phyloP scores from a whole-genome alignment of 2,797 vertebrate species.

The Rhabdomys pumilio region DNA sequence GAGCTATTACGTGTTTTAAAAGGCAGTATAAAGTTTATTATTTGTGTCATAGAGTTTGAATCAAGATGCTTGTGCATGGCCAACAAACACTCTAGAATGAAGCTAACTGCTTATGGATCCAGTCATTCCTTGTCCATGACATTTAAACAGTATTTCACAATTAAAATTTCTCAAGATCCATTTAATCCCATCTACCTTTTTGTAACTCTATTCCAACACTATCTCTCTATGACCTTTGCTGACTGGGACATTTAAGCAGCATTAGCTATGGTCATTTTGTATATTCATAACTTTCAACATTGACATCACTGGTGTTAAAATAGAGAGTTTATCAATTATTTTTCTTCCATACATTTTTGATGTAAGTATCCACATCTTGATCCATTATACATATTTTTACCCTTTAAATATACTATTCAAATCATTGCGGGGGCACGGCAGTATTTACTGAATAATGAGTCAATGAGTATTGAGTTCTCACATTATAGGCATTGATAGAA shows the following conservation, averaged over 20 bases:
- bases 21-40: neutral
- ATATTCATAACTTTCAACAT: neutral
- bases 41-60: neutral
- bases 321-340: neutral
- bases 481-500: neutral
- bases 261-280: neutral
- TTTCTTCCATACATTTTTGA: constrained; percentile 23
- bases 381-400: neutral
- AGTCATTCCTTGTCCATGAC: neutral
- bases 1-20: neutral
- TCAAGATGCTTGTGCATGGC: neutral
- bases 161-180: neutral
- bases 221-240: neutral
- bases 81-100: neutral
- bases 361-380: neutral
- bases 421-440: neutral
- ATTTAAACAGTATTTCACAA: neutral
- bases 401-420: neutral
- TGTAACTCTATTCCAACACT: neutral
- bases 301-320: neutral
- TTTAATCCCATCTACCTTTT: neutral
- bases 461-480: neutral
- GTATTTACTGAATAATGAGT: constrained; percentile 17
- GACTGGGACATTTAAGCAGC: neutral
- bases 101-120: neutral